A percentile compares a stretch with the other conserved stretches of the same genome.
Evolutionary conservation across 2,113 vertebrate species (phyloP).

Genomic region (Fulica atra): DNA sequence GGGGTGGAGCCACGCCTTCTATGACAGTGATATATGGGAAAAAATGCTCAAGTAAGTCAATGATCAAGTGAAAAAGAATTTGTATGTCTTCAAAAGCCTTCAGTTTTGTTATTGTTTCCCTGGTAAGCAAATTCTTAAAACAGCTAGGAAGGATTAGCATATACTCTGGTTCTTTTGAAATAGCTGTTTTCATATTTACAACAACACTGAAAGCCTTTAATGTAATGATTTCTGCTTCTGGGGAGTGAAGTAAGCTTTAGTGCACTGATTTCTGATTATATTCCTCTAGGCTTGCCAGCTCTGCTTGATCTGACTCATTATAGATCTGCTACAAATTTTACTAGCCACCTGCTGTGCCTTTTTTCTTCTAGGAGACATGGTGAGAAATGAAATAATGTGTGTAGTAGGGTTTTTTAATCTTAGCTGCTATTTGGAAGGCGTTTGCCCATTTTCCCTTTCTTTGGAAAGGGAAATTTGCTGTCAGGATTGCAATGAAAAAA

Average conservation of each 20-base stretch:
- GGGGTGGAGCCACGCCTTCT: slow-evolving; percentile 98
- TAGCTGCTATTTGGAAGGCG: background rate
- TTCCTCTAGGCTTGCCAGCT: background rate
- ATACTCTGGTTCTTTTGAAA: background rate
- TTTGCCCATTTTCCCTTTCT: background rate
- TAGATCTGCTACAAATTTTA: slow-evolving; percentile 1
- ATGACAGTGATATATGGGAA: slow-evolving; percentile 95
- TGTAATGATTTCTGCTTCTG: slow-evolving; percentile 18
- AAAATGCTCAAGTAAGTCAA: slow-evolving; percentile 91
- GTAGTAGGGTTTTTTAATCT: background rate
- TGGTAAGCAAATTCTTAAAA: background rate
- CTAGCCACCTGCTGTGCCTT: slow-evolving; percentile 8
- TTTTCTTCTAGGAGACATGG: background rate
- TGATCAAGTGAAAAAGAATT: background rate
- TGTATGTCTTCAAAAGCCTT: background rate
- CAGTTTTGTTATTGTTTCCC: background rate
- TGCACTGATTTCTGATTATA: slow-evolving; percentile 28
- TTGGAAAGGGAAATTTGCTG: background rate
- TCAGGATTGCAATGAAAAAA: background rate
- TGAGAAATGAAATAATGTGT: background rate
- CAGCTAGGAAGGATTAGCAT: background rate
- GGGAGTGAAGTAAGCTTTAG: slow-evolving; percentile 20
- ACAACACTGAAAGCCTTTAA: background rate
- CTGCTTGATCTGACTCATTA: slow-evolving; percentile 7
- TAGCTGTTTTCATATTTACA: background rate